Evolutionary conservation across 2,888 invertebrate genomes (phyloP), one percentile per base, ranked within the genome.

Genomic region (Dicyrtoma fusca): DNA sequence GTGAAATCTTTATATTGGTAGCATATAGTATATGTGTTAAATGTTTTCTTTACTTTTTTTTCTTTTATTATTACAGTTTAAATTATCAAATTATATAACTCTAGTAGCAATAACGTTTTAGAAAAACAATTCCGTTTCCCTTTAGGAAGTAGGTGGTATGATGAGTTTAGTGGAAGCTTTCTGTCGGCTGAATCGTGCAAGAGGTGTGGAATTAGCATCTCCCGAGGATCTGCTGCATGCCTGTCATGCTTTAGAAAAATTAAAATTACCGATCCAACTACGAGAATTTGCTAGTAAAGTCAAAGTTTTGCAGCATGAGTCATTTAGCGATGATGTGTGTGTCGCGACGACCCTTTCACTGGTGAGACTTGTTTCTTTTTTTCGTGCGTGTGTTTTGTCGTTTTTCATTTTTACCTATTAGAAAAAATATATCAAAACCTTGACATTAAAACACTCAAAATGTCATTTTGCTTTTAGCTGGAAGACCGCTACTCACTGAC

Each of bases 151-250:
- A 10, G 97, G 97, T 42, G 98, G 98, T 11, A 94, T 97, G 88
- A 96, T 98, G 94, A 91, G 95, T 0, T 85, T 99, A 71, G 92
- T 97, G 3, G 99, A 99, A 86, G 97, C 92, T 0, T 99, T 95
- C 86, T 98, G 98, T 84, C 88, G 98, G 80, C 91, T 98, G 1
- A 99, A 99, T 84, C 88, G 99, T 83, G 97, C 98, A 0, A 88
- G 99, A 82, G 98, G 98, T 2, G 86, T 98, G 78, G 96, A 98
- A 85, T 87, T 99, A 0, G 85, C 99, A 68, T 99, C 99, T 0
- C 97, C 98, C 0, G 98, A 98, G 84, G 99, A 99, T 87, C 87
- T 98, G 79, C 85, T 97, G 55, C 91, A 94, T 85, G 97, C 97
- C 19, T 97, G 97, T 86, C 88, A 88, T 84, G 88, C 86, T 77